Conservation (phyloP, 2,797 vertebrate species). For the Phylloscopus collybita region DNA sequence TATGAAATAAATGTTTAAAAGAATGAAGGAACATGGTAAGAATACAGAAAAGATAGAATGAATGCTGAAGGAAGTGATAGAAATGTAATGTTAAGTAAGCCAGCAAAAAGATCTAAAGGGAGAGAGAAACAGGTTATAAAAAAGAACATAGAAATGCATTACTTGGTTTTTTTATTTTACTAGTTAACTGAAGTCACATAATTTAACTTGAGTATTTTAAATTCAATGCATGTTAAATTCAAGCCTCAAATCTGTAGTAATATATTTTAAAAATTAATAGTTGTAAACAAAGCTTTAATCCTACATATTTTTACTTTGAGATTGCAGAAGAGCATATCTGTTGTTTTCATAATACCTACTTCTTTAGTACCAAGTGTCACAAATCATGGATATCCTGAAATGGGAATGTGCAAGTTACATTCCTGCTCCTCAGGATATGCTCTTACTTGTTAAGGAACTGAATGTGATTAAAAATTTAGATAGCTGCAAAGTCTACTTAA, state of each 20-base stretch:
- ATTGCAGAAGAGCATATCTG: not conserved
- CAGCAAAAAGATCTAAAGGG: not conserved
- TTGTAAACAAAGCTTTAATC: not conserved
- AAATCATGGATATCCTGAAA: not conserved
- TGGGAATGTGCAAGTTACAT: not conserved
- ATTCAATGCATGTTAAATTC: not conserved
- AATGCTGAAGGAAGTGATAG: not conserved
- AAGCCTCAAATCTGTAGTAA: not conserved
- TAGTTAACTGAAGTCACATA: not conserved
- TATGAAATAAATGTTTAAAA: not conserved
- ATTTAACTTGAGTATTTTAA: not conserved
- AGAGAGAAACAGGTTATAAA: not conserved
- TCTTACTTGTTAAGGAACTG: not conserved
- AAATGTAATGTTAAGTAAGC: not conserved
- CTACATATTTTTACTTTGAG: not conserved
- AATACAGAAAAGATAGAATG: not conserved
- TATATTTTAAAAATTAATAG: not conserved
- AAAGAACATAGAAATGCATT: not conserved
- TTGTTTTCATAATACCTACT: not conserved
- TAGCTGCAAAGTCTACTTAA: not conserved
- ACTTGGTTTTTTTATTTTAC: not conserved
- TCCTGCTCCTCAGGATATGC: not conserved
- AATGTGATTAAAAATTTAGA: not conserved
- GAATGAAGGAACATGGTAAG: not conserved
- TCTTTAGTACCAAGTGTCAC: not conserved